phyloP scores from a whole-genome alignment of 2,888 invertebrate species.

The Amblyjoppa fuscipennis region DNA sequence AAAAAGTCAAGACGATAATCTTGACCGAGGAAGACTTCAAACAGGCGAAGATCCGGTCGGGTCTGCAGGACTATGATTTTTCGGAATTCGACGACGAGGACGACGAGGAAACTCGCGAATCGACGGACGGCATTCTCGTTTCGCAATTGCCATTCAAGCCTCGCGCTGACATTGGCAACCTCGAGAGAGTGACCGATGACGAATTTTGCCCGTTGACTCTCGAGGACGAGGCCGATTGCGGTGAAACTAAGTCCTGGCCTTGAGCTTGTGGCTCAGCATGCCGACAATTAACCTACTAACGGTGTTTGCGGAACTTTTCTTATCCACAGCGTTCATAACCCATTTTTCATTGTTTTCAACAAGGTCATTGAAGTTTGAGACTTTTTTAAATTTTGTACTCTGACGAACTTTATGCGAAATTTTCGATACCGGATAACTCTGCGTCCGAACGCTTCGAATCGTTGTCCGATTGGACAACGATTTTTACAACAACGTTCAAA shows the following conservation, averaged over 20 bases:
- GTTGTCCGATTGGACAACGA: no score
- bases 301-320: neutral
- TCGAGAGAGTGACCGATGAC: constrained; percentile 79
- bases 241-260: constrained; percentile 78
- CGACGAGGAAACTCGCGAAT: constrained; percentile 65
- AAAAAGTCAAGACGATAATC: constrained; percentile 72
- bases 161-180: constrained; percentile 78
- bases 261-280: constrained; percentile 55
- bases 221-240: constrained; percentile 79
- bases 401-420: neutral
- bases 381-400: no score
- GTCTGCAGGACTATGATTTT: constrained; percentile 77
- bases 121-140: constrained; percentile 75
- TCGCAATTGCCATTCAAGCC: constrained; percentile 80
- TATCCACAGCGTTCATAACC: neutral
- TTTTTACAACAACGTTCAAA: no score
- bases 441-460: no score
- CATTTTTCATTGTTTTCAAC: neutral
- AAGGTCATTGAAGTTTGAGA: neutral
- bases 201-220: constrained; percentile 82
- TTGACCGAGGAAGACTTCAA: constrained; percentile 77
- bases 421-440: neutral
- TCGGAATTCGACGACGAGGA: constrained; percentile 79
- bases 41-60: constrained; percentile 54
- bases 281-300: neutral